Evolutionary conservation across 2,113 vertebrate species (phyloP).

Genomic region (human): GRCh38 chr16:56680501-56681000

Average conservation of each 20-base stretch:
- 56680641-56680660: background rate
- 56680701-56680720: background rate
- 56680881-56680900: background rate
- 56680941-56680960: background rate
- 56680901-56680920: background rate
- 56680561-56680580: background rate
- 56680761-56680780: background rate
- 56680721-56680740: background rate
- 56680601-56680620: background rate
- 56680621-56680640: background rate
- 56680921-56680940: background rate
- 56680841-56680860: background rate
- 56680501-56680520: too few relatives aligned
- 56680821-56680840: background rate
- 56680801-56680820: background rate
- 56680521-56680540: background rate
- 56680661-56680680: background rate
- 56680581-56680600: too few relatives aligned
- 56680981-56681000: background rate
- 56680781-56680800: background rate
- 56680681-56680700: background rate
- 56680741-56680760: background rate
- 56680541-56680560: background rate
- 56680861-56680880: background rate
- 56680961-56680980: background rate